Evolutionary conservation across 2,113 vertebrate species (phyloP).

Genomic region (Rhinolophus ferrumequinum): DNA sequence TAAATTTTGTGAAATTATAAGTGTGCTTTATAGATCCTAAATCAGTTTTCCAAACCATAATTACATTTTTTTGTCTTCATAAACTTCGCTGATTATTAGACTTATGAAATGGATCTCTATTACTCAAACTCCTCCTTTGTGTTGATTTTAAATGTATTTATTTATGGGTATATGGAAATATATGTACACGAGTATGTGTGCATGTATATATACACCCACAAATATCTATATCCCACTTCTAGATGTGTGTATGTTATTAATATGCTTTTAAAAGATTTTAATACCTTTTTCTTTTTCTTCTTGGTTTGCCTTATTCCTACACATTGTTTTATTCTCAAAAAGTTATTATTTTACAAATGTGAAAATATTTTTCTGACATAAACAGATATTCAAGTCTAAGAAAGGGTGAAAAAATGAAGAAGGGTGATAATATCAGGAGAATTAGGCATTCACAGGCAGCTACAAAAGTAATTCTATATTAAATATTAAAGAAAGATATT

Average conservation of each 20-base stretch:
- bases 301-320: background rate
- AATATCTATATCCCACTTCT: background rate
- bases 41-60: background rate
- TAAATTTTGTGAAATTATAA: background rate
- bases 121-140: background rate
- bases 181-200: background rate
- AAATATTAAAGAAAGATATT: conserved; percentile 40
- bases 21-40: background rate
- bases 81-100: background rate
- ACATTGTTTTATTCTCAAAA: background rate
- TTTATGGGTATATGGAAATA: background rate
- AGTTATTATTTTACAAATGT: background rate
- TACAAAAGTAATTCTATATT: background rate
- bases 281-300: background rate
- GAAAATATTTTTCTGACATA: background rate
- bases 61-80: no score
- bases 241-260: background rate
- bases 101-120: background rate
- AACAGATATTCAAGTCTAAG: background rate
- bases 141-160: background rate
- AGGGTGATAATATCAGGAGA: background rate
- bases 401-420: background rate
- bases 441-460: background rate
- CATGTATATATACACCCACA: background rate
- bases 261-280: background rate